Evolutionary conservation across 2,888 invertebrate species (phyloP), one percentile per base, ranked within the genome.

Genomic region (Papilio protenor): DNA sequence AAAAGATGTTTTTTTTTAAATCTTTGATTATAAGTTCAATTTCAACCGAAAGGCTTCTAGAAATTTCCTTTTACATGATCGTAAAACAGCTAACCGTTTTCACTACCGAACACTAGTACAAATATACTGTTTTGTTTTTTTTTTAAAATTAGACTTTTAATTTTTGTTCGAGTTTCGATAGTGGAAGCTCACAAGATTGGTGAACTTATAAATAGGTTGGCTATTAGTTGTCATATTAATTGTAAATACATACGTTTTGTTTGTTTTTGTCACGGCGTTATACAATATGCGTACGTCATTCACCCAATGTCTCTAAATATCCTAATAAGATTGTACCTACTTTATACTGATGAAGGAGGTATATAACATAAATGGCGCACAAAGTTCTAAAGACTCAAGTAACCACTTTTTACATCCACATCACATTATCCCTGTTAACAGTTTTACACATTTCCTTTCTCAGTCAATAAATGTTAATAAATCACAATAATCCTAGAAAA

Each of bases 171-270:
- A 59, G 3, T 14, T 23, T 12, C 12, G 4, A 2, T 59, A 59
- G 18, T 59, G 23, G 5, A 23, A 14, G 14, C 23, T 23, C 12
- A 27, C 27, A 27, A 27, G 23, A 16, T 23, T 61, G 27, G 12
- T 61, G 4, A 59, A n/a, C 55, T 21, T 27, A 61, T n/a, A 27
- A n/a, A 27, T 2, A 23, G 59, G 4, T 59, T 61, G 27, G 27
- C 14, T 14, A 59, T 16, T 61, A 27, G 14, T 4, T 5, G 27
- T 27, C 27, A 61, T 61, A 61, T 23, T 23, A 59, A 23, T 59
- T 59, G 14, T 27, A 27, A 61, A 27, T 61, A 61, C 61, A 27
- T 61, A 61, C 61, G 61, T 61, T 61, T 61, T 61, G 61, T 61
- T 61, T 27, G 61, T 61, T 61, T 61, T 61, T 27, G 23, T 59